Percentiles rank a stretch among this genome's conserved stretches.
Conservation (phyloP, 2,113 vertebrate species). For the Baryphthengus martii region DNA sequence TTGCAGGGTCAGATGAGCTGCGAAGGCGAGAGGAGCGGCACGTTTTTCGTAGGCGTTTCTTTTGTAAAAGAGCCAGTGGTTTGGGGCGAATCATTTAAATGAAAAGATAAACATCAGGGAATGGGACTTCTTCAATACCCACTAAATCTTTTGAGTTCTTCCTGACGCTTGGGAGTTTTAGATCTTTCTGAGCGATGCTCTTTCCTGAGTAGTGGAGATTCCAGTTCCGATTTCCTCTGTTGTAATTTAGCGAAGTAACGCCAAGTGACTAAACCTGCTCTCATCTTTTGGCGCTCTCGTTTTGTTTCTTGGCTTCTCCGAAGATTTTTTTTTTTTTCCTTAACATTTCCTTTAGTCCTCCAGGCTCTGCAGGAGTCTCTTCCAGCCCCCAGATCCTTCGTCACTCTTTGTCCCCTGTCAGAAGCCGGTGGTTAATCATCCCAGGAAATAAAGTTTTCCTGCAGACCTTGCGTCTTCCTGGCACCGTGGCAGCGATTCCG, state of each 20-base stretch:
- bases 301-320: background rate
- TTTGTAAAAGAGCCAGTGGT: background rate
- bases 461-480: background rate
- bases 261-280: background rate
- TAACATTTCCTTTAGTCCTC: background rate
- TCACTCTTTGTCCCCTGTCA: background rate
- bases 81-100: background rate
- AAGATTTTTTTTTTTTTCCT: background rate
- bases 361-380: background rate
- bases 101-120: background rate
- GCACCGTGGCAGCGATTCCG: background rate
- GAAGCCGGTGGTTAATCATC: background rate
- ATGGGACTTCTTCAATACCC: background rate
- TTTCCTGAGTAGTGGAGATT: background rate
- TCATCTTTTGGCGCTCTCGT: background rate
- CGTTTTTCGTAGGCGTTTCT: too few relatives aligned
- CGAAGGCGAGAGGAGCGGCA: accelerated
- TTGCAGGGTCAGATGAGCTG: background rate
- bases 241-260: background rate
- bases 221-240: background rate
- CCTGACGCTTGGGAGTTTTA: background rate
- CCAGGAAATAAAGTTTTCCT: background rate
- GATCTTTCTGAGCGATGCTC: background rate
- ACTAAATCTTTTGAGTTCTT: background rate
- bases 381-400: background rate